Evolutionary conservation across 1,140 invertebrate genomes (phyloP), one percentile per base, ranked within the genome.

Genomic region (Drosophila lini): DNA sequence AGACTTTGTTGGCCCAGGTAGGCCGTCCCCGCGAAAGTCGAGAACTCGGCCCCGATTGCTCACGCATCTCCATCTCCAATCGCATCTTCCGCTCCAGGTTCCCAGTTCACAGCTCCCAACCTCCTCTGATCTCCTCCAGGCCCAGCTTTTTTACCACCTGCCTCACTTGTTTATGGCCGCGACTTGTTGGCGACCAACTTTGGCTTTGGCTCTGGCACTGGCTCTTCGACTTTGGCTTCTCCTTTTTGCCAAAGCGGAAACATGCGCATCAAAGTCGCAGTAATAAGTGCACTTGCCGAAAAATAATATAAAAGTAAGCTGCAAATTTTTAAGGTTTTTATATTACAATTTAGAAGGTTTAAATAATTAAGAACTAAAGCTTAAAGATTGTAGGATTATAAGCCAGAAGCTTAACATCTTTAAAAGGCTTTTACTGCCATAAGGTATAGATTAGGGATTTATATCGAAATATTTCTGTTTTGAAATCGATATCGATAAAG

Each of bases 151-250:
- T 78, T 78, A 78, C 75, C 75, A 78, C 75, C 75, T 78, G 75
- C 75, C 74, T 75, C 70, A 76, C 73, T 76, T 76, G 70, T 76
- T 75, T 76, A 76, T 75, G 60, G 52, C 52, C 73, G 71, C 73
- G 73, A 75, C 73, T 76, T 65, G 70, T 75, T 75, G 70, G 73
- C 73, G 73, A 64, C 70, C 71, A 74, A 62, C 58, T 55, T 74
- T 74, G 69, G 48, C 69, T 68, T 58, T 32, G 47, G 52, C 59
- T 47, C 44, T 45, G 50, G 50, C 50, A 36, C 50, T 53, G 32
- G 32, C 15, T 60, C 36, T 65, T 68, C 50, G 16, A 53, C 50
- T 38, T 38, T 25, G 52, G 19, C 52, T 44, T 36, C 28, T 32
- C n/a, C 42, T 61, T 58, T 16, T 40, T 3, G 41, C 69, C 68